Evolutionary conservation across 1,140 invertebrate genomes (phyloP).

Genomic region (Neodiprion pinetum): DNA sequence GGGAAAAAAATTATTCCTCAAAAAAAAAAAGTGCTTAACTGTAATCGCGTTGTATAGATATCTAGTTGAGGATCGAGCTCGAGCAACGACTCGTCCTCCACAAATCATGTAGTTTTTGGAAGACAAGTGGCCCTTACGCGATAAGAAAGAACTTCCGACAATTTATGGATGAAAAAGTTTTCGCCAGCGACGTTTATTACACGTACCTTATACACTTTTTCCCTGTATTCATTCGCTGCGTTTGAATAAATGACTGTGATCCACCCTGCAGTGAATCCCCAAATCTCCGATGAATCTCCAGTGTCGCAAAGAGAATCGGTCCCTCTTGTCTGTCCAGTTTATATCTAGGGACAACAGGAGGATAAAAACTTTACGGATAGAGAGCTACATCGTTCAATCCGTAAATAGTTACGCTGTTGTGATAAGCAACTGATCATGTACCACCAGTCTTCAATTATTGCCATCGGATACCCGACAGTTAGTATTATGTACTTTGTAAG

Average conservation of each 20-base stretch:
- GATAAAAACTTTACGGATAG: no score
- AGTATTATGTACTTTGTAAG: no score
- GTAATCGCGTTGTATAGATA: background rate
- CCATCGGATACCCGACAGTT: no score
- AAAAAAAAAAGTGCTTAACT: background rate
- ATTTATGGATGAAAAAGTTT: conserved; percentile 23
- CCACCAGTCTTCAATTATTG: no score
- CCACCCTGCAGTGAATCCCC: background rate
- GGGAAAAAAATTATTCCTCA: background rate
- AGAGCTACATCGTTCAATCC: no score
- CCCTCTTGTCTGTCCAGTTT: background rate
- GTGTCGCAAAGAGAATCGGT: conserved; percentile 8
- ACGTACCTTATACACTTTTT: background rate
- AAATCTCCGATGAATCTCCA: conserved; percentile 12
- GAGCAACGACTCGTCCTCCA: conserved; percentile 21
- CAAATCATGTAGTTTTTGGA: conserved; percentile 28
- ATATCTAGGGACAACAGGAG: no score
- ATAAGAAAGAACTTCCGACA: conserved; percentile 26
- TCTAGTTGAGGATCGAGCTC: background rate
- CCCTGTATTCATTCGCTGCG: conserved; percentile 11
- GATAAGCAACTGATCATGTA: no score
- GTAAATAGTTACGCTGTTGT: no score
- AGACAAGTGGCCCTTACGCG: conserved; percentile 29
- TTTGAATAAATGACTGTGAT: background rate
- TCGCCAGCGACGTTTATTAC: conserved; percentile 17